These are phyloP conservation scores for Pterostichus madidus DNA, from an alignment of 2,888 invertebrate species.

Conservation along the genomic window DNA sequence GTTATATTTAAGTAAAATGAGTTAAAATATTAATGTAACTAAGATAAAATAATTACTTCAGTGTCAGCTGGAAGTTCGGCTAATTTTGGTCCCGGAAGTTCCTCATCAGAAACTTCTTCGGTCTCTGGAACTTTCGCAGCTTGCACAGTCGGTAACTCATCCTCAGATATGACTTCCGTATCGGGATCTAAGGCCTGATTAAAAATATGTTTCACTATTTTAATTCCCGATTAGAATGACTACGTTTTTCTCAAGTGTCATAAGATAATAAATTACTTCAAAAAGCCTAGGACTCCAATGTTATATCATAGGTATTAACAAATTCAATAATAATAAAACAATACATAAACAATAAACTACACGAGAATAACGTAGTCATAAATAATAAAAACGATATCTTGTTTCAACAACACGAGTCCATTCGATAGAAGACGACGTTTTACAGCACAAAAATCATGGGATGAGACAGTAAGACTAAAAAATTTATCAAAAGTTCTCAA, in stretches of 20 bases:
- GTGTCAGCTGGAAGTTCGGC: constrained; percentile 86
- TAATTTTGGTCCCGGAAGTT: constrained; percentile 85
- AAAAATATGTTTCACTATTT: constrained; percentile 61
- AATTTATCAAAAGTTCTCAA: neutral
- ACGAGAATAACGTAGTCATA: neutral
- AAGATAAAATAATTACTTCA: constrained; percentile 77
- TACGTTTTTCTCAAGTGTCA: constrained; percentile 23
- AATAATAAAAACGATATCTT: constrained; percentile 1
- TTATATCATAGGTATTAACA: neutral
- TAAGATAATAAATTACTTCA: neutral
- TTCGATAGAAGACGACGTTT: neutral
- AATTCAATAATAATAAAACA: constrained; percentile 1
- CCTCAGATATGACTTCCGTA: constrained; percentile 92
- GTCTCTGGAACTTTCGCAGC: constrained; percentile 90
- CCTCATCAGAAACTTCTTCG: constrained; percentile 90
- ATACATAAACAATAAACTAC: neutral
- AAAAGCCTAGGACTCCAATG: too few species aligned
- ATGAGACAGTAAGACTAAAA: constrained; percentile 7
- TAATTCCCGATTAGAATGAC: constrained; percentile 13
- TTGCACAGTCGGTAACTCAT: constrained; percentile 86
- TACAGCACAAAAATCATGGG: constrained; percentile 16
- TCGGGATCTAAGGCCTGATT: constrained; percentile 83
- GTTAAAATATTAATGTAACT: constrained; percentile 7
- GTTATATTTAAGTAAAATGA: neutral
- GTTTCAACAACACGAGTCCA: too few species aligned